These are phyloP conservation scores for Amblyjoppa fuscipennis DNA, from an alignment of 2,888 invertebrate species.

Conservation along the genomic window DNA sequence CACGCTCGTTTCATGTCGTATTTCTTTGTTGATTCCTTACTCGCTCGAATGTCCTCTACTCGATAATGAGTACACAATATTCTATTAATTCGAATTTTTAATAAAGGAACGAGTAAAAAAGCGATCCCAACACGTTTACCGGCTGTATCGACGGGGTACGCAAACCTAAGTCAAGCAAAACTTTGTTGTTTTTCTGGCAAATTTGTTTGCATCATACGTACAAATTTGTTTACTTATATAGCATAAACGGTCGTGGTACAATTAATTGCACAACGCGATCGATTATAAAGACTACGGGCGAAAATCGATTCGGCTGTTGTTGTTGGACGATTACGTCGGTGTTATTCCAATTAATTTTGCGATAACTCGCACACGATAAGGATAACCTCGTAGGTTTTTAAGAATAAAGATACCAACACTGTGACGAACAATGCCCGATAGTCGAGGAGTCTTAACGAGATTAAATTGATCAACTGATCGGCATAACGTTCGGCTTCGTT, in stretches of 20 bases:
- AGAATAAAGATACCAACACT: constrained; percentile 34
- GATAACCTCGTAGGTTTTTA: constrained; percentile 64
- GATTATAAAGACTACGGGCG: constrained; percentile 30
- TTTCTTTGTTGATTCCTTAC: not conserved
- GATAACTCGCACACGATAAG: constrained; percentile 69
- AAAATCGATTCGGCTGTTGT: constrained; percentile 41
- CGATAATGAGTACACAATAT: too few relatives aligned
- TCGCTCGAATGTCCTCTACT: too few relatives aligned
- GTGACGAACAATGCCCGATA: not conserved
- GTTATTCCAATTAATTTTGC: constrained; percentile 76
- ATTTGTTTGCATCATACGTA: constrained; percentile 25
- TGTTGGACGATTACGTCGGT: constrained; percentile 70
- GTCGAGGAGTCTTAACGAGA: not conserved
- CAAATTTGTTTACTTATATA: constrained; percentile 54
- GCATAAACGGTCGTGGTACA: constrained; percentile 23
- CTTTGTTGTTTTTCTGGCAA: constrained; percentile 1
- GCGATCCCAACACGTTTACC: too few relatives aligned
- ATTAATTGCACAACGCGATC: constrained; percentile 26
- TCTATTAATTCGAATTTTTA: too few relatives aligned
- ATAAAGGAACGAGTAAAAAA: too few relatives aligned
- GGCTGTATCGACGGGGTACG: too few relatives aligned
- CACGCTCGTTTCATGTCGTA: not conserved
- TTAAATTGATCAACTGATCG: too few relatives aligned
- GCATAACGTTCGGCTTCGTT: too few relatives aligned
- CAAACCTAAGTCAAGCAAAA: not conserved